These are phyloP conservation scores for Erythrocebus patas DNA, from an alignment of 2,113 vertebrate species.

Conservation along the genomic window DNA sequence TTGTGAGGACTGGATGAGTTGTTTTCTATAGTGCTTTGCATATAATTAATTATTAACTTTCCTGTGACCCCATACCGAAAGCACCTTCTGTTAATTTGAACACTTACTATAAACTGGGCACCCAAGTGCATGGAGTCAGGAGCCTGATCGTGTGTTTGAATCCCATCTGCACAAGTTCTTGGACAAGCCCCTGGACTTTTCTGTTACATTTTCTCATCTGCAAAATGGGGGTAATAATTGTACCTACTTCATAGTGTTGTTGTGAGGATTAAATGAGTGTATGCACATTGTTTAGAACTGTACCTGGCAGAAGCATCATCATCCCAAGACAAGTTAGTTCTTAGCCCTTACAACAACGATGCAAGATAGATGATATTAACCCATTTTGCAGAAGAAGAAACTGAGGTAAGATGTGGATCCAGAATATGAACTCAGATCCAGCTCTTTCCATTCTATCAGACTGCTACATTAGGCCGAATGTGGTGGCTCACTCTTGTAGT, in stretches of 20 bases:
- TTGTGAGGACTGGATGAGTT: not conserved
- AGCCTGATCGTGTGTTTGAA: not conserved
- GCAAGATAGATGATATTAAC: not conserved
- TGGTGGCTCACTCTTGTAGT: no score
- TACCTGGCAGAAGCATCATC: not conserved
- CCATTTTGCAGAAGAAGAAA: not conserved
- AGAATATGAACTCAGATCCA: not conserved
- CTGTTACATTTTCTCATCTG: not conserved
- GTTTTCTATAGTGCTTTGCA: not conserved
- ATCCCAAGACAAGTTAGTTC: not conserved
- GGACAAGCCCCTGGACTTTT: not conserved
- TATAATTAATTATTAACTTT: fast-evolving
- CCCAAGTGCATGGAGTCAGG: not conserved
- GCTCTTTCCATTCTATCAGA: not conserved
- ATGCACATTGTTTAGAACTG: not conserved
- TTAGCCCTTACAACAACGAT: not conserved
- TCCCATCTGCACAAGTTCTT: not conserved
- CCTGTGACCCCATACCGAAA: not conserved
- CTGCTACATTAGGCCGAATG: not conserved
- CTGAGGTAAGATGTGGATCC: not conserved
- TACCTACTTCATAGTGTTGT: not conserved
- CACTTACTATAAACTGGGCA: no score
- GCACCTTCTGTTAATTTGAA: not conserved
- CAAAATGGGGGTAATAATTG: not conserved
- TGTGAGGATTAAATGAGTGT: not conserved